phyloP scores from a whole-genome alignment of 1,140 invertebrate genomes.

The Bicyclus anynana region DNA sequence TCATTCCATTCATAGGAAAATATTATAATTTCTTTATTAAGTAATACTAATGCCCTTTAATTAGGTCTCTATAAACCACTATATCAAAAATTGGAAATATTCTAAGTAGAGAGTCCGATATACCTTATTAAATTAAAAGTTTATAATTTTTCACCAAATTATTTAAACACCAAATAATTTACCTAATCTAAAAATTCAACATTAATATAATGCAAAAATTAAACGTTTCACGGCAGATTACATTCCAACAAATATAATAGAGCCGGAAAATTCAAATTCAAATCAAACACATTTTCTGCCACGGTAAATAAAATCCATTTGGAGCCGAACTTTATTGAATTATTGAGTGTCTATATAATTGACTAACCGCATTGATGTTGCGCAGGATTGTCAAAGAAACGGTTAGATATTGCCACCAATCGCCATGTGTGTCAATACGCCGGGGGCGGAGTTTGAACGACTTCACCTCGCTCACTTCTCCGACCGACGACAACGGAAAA shows the following conservation, averaged over 20 bases:
- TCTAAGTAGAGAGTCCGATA: too few species aligned
- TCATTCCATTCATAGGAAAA: too few species aligned
- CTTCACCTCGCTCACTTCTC: conserved; percentile 24
- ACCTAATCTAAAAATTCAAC: too few species aligned
- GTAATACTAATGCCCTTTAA: too few species aligned
- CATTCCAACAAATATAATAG: conserved; percentile 6
- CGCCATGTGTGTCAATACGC: conserved; percentile 60
- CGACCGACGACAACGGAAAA: conserved; percentile 17
- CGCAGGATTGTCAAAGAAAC: conserved; percentile 63
- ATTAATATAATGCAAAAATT: background rate
- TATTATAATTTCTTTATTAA: too few species aligned
- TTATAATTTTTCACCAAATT: too few species aligned
- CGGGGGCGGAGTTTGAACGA: conserved; percentile 48
- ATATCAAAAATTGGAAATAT: too few species aligned
- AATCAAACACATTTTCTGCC: conserved; percentile 20
- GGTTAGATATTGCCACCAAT: conserved; percentile 55
- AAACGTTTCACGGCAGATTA: background rate
- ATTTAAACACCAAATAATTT: too few species aligned
- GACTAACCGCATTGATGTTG: conserved; percentile 50
- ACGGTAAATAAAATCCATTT: conserved; percentile 24
- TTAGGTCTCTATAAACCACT: too few species aligned
- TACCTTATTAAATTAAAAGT: too few species aligned
- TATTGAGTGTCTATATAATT: conserved; percentile 33
- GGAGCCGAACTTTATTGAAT: conserved; percentile 22
- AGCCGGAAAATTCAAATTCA: conserved; percentile 12